Percentiles rank a stretch among this genome's conserved stretches.
phyloP scores from a whole-genome alignment of 1,140 invertebrate species.

The Scylla paramamosain region DNA sequence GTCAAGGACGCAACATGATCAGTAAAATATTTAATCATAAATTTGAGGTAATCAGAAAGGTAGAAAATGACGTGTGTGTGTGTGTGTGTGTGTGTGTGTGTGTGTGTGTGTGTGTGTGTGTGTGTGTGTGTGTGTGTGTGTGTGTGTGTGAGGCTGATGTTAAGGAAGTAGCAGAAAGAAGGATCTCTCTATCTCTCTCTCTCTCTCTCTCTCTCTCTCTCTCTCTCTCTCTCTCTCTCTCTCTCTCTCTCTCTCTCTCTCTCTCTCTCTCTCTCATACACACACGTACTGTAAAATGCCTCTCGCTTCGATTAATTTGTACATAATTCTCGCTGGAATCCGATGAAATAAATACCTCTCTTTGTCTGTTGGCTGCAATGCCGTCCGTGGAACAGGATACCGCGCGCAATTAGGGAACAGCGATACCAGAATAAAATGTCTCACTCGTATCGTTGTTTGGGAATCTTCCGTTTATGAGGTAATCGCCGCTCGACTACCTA shows the following conservation, averaged over 20 bases:
- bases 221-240: neutral
- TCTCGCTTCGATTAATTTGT: no score
- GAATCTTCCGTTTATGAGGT: no score
- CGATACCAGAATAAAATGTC: neutral
- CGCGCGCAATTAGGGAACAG: neutral
- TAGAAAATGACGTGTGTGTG: conserved; percentile 44
- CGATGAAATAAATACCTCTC: neutral
- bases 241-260: neutral
- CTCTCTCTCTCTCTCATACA: conserved; percentile 23
- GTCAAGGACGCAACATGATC: no score
- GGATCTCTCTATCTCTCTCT: neutral
- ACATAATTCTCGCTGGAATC: neutral
- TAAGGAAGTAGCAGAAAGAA: neutral
- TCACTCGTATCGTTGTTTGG: neutral
- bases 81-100: conserved; percentile 59
- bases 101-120: conserved; percentile 65
- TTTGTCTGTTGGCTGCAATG: neutral
- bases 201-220: neutral
- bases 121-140: conserved; percentile 61
- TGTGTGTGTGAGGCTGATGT: no score
- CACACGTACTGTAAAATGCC: neutral
- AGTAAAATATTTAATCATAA: no score
- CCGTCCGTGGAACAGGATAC: neutral
- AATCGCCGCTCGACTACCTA: no score
- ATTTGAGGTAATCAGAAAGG: neutral